phyloP scores from a whole-genome alignment of 1,140 invertebrate genomes.

The Ylistrum balloti region DNA sequence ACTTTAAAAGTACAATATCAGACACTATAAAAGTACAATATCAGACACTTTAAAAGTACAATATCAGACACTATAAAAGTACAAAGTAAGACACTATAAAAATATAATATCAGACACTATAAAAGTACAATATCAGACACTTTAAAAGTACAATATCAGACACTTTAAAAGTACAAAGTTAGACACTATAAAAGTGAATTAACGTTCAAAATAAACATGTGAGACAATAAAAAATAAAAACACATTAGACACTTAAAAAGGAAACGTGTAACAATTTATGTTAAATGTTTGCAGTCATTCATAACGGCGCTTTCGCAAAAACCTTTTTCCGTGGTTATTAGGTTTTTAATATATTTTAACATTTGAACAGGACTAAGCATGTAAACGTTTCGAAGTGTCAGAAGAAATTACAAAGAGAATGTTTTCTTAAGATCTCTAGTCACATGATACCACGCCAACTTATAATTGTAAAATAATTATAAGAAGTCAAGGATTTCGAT shows the following conservation, averaged over 20 bases:
- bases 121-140: too few species aligned
- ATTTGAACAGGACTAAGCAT: constrained; percentile 10
- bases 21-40: too few species aligned
- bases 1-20: too few species aligned
- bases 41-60: too few species aligned
- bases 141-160: too few species aligned
- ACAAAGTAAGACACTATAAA: too few species aligned
- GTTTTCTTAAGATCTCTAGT: background rate
- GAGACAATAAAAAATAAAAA: too few species aligned
- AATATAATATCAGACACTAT: too few species aligned
- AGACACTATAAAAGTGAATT: too few species aligned
- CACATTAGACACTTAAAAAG: background rate
- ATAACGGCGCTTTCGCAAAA: background rate
- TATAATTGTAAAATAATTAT: constrained; percentile 13
- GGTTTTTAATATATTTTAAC: constrained; percentile 15
- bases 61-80: too few species aligned
- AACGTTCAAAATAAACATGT: too few species aligned
- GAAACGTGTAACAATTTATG: background rate
- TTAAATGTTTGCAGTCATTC: background rate
- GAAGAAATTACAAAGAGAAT: background rate
- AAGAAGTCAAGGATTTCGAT: constrained; percentile 7
- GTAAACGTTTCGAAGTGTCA: background rate
- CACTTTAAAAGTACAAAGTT: too few species aligned
- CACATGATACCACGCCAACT: background rate
- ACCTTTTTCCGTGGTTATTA: background rate